These are phyloP conservation scores for Scaptomyza parva DNA, from an alignment of 2,888 invertebrate species.

Conservation along the genomic window DNA sequence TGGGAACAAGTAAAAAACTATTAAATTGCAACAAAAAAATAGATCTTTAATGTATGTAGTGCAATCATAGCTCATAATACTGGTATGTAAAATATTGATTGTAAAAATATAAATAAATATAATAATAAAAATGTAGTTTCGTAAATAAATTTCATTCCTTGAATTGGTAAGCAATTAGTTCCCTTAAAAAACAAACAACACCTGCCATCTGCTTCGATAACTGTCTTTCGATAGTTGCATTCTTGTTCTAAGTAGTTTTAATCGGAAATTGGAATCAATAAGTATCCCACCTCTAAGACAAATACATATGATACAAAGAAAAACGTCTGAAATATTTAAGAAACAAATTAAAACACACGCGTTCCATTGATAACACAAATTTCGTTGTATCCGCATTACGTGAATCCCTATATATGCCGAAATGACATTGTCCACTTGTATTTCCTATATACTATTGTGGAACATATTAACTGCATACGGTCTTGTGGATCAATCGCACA, in stretches of 20 bases:
- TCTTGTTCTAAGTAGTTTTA: constrained; percentile 1
- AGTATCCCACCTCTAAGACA: constrained; percentile 24
- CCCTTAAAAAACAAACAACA: background rate
- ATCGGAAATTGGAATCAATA: constrained; percentile 12
- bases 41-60: background rate
- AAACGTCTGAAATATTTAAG: background rate
- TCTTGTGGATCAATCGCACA: constrained; percentile 50
- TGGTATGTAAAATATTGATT: background rate
- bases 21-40: background rate
- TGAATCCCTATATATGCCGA: constrained; percentile 16
- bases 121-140: background rate
- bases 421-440: constrained; percentile 35
- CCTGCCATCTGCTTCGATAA: constrained; percentile 4
- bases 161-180: background rate
- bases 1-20: background rate
- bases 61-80: background rate
- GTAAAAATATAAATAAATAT: background rate
- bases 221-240: constrained; percentile 28
- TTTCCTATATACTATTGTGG: constrained; percentile 45
- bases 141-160: background rate
- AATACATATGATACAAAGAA: constrained; percentile 22
- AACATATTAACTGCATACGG: constrained; percentile 49
- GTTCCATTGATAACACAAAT: constrained; percentile 4
- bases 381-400: background rate
- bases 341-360: background rate